Conservation (phyloP, 1,140 invertebrate species). For the Neodiprion virginianus region DNA sequence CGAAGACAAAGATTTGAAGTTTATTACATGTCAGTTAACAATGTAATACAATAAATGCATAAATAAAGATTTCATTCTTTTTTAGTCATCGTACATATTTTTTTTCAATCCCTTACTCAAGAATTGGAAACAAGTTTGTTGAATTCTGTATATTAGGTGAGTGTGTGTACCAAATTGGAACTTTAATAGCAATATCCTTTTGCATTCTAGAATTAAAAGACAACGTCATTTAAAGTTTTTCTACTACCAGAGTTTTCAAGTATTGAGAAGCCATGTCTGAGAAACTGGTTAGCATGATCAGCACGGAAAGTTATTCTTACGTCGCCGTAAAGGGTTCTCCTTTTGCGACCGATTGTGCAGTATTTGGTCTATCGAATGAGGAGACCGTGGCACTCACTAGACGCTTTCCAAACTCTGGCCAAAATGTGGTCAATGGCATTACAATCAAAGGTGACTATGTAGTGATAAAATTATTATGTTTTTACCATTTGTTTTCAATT, state of each 20-base stretch:
- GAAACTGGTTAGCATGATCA: slow-evolving; percentile 42
- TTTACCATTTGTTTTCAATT: background rate
- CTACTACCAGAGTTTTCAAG: slow-evolving; percentile 19
- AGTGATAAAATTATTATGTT: slow-evolving; percentile 3
- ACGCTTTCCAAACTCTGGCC: slow-evolving; percentile 69
- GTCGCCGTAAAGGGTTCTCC: slow-evolving; percentile 79
- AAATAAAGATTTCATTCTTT: background rate
- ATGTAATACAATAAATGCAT: no score
- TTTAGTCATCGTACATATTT: slow-evolving; percentile 9
- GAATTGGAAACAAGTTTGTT: slow-evolving; percentile 4
- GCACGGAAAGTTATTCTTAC: slow-evolving; percentile 64
- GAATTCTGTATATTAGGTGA: no score
- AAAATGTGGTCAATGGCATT: slow-evolving; percentile 73
- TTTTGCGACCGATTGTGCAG: slow-evolving; percentile 73
- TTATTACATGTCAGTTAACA: no score
- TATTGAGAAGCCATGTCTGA: slow-evolving; percentile 36
- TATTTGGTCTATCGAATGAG: slow-evolving; percentile 75
- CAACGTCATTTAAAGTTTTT: slow-evolving; percentile 45
- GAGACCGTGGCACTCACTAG: slow-evolving; percentile 72
- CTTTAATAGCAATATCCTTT: slow-evolving; percentile 23
- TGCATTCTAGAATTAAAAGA: slow-evolving; percentile 54
- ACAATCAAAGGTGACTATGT: slow-evolving; percentile 65
- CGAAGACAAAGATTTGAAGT: no score
- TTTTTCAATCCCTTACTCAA: slow-evolving; percentile 10
- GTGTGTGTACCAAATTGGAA: no score